phyloP scores from a whole-genome alignment of 2,113 vertebrate species.

The Tretioscincus oriximinensis region DNA sequence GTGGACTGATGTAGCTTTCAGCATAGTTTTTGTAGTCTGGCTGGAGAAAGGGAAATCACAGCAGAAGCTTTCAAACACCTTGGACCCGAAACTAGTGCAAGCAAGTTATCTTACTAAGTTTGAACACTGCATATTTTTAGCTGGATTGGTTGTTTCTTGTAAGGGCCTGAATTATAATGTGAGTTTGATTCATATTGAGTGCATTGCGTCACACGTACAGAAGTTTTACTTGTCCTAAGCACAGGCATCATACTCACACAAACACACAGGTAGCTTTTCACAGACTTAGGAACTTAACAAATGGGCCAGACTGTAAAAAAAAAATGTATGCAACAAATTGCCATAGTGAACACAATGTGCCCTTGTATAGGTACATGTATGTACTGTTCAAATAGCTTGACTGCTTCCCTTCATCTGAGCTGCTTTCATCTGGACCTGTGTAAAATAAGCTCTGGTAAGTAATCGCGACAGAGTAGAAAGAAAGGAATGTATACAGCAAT shows the following conservation, averaged over 20 bases:
- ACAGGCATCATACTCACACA: too few species aligned
- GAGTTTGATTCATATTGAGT: constrained; percentile 1
- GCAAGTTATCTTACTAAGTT: constrained; percentile 20
- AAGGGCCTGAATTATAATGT: background rate
- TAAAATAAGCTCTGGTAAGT: constrained; percentile 97
- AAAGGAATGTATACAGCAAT: constrained; percentile 99
- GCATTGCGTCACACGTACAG: constrained; percentile 43
- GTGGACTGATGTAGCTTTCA: background rate
- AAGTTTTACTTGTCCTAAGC: constrained; percentile 26
- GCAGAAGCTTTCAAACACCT: constrained; percentile 34
- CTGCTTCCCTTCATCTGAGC: constrained; percentile 94
- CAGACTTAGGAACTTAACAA: constrained; percentile 66
- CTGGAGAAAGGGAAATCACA: constrained; percentile 24
- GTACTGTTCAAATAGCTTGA: constrained; percentile 85
- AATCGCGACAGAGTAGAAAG: constrained; percentile 91
- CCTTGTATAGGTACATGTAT: constrained; percentile 91
- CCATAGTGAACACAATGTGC: constrained; percentile 86
- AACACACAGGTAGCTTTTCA: constrained; percentile 7
- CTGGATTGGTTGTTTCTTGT: constrained; percentile 26
- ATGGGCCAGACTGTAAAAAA: constrained; percentile 64
- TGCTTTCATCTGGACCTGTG: constrained; percentile 94
- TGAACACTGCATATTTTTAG: constrained; percentile 25
- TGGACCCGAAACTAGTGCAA: constrained; percentile 20
- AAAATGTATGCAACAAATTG: constrained; percentile 72
- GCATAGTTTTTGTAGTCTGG: constrained; percentile 36